Base-by-base conservation (phyloP, 2,113 vertebrate genomes). In the Athene noctua region DNA sequence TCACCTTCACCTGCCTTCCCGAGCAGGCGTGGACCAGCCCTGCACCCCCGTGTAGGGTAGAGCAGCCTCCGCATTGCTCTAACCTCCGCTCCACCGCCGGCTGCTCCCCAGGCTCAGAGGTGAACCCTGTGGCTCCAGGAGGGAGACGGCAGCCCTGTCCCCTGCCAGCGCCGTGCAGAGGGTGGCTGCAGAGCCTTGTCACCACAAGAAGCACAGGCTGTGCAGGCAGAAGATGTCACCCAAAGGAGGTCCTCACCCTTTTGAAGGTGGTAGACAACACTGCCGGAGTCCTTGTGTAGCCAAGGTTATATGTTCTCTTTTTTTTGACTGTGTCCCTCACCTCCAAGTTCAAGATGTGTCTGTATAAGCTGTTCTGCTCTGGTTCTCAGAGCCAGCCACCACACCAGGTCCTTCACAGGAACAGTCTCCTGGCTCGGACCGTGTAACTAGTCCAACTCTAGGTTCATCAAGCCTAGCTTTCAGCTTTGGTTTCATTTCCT, bases 1-100 rank as follows among this genome's bases (percentile, higher is more conserved):
- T 25, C 25, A 11, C 25, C 52, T 61, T 59, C 11, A 40, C 2
- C 62, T 74, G 44, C 68, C 66, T 71, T 42, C 66, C 18, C 51
- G 16, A 36, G 57, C 47, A 46, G 55, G 10, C 3, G 1, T 4
- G 23, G 70, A 46, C 38, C 38, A 26, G 25, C n/a, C 22, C 34
- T 32, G 44, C 13, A 3, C 8, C 29, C 12, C 58, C 0, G 0
- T 5, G 36, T 51, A 42, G 26, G 6, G 30, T 6, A 16, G 46
- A 61, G 46, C 63, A n/a, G 52, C 42, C 38, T 49, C 51, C 17
- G 17, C 5, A 3, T 8, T 52, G 78, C 52, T 44, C 36, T 80
- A 30, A 34, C 32, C 36, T 52, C 44, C 10, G 7, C 68, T 49
- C 27, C 19, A 6, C 44, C 0, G 1, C 30, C 3, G 0, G 9